A percentile compares a stretch with the other conserved stretches of the same genome.
phyloP scores from a whole-genome alignment of 2,888 invertebrate species.

The Agrotis segetum region DNA sequence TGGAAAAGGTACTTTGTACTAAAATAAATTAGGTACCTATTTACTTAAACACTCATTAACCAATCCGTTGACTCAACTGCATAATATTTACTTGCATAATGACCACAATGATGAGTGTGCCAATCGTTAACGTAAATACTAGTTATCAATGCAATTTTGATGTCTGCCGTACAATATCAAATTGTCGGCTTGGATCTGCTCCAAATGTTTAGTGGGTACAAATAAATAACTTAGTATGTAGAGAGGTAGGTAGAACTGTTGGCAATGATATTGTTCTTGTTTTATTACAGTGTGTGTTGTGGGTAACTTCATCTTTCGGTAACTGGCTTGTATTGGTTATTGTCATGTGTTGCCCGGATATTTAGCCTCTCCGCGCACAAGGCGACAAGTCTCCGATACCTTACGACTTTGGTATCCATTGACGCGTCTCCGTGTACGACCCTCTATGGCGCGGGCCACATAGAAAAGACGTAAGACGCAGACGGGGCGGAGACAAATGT shows the following conservation, averaged over 20 bases:
- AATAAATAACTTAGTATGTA: conserved; percentile 48
- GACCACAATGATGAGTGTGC: conserved; percentile 45
- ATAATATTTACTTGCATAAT: conserved; percentile 43
- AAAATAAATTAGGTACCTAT: too few species aligned
- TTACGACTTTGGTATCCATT: too few species aligned
- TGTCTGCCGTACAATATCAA: conserved; percentile 53
- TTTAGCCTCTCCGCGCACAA: too few species aligned
- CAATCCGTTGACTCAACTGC: conserved; percentile 17
- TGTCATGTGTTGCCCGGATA: too few species aligned
- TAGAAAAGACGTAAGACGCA: too few species aligned
- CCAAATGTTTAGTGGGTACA: conserved; percentile 56
- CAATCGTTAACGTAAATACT: conserved; percentile 55
- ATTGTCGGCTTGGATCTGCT: conserved; percentile 60
- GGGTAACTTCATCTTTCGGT: conserved; percentile 10
- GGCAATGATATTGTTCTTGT: conserved; percentile 39
- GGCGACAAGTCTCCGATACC: too few species aligned
- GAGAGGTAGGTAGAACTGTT: conserved; percentile 25
- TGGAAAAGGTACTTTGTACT: too few species aligned
- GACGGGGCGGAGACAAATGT: too few species aligned
- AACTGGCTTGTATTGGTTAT: background rate
- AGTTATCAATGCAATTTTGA: conserved; percentile 61
- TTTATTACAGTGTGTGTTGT: conserved; percentile 28
- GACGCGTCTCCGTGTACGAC: too few species aligned
- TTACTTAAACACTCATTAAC: conserved; percentile 13
- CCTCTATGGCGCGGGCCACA: too few species aligned